Conservation (phyloP, 2,888 invertebrate genomes). For the Ophion obscuratus region DNA sequence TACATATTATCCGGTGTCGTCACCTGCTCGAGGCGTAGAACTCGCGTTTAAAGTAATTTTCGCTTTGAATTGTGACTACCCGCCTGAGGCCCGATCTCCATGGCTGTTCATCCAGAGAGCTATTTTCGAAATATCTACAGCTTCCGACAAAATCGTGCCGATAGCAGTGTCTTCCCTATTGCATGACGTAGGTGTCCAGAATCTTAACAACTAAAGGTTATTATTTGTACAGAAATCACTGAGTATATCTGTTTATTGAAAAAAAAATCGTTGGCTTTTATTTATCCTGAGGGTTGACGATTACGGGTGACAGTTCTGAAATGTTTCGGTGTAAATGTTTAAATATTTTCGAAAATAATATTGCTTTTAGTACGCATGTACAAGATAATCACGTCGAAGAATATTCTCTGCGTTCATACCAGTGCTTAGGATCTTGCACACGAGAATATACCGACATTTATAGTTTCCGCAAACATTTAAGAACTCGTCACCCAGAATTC, state of each 20-base stretch:
- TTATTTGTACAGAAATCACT: background rate
- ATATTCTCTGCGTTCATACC: conserved; percentile 12
- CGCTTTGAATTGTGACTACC: conserved; percentile 40
- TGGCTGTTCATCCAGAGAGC: conserved; percentile 52
- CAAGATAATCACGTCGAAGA: conserved; percentile 1
- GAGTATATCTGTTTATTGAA: background rate
- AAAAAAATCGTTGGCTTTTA: background rate
- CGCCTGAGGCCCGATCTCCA: conserved; percentile 48
- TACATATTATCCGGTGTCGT: conserved; percentile 24
- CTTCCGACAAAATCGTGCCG: background rate
- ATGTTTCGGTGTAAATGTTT: conserved; percentile 15
- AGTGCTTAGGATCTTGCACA: conserved; percentile 14
- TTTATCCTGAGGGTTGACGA: no score
- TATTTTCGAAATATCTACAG: conserved; percentile 26
- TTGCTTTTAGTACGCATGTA: conserved; percentile 2
- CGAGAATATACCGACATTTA: conserved; percentile 9
- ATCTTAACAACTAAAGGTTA: conserved; percentile 4
- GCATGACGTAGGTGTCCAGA: background rate
- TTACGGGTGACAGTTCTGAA: background rate
- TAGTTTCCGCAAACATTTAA: conserved; percentile 17
- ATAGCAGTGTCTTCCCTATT: background rate
- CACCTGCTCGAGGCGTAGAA: conserved; percentile 37
- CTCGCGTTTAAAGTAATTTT: conserved; percentile 29
- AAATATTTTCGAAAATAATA: conserved; percentile 2
- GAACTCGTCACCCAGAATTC: background rate